These are phyloP conservation scores for Pachliopta kotzebuea DNA, from an alignment of 2,888 invertebrate species.

Conservation along the genomic window DNA sequence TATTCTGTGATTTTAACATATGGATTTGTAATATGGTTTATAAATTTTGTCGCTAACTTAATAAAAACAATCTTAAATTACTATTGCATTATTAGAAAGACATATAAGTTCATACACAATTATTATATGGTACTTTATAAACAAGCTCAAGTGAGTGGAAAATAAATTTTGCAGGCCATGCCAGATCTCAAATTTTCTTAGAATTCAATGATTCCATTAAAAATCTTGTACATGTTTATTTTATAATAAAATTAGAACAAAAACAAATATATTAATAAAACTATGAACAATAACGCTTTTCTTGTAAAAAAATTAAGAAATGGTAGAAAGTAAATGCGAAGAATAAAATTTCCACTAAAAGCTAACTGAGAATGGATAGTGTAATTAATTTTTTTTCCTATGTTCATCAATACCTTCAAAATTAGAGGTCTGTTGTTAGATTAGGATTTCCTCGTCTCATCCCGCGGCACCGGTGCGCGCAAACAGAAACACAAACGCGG, in stretches of 20 bases:
- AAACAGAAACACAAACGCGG: constrained; percentile 46
- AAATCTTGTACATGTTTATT: neutral
- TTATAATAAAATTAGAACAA: no score
- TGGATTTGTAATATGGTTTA: constrained; percentile 4
- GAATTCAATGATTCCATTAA: neutral
- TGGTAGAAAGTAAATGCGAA: no score
- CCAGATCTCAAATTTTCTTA: neutral
- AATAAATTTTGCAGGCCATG: no score
- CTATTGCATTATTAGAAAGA: neutral
- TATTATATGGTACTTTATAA: no score
- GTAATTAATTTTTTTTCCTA: constrained; percentile 10
- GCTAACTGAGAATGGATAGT: constrained; percentile 1
- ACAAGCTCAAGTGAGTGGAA: no score
- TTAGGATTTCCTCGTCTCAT: constrained; percentile 69
- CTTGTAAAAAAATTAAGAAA: no score
- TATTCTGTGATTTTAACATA: constrained; percentile 9
- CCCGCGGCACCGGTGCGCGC: constrained; percentile 48
- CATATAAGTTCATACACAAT: neutral
- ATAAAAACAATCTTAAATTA: neutral
- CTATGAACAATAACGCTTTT: no score
- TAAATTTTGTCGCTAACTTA: neutral
- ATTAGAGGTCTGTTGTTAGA: constrained; percentile 39
- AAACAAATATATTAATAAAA: no score
- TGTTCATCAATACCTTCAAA: constrained; percentile 30
- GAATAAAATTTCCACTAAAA: no score